A percentile compares a stretch with the other conserved stretches of the same genome.
These are phyloP conservation scores for Achatina immaculata DNA, from an alignment of 1,140 invertebrate species.

Conservation along the genomic window DNA sequence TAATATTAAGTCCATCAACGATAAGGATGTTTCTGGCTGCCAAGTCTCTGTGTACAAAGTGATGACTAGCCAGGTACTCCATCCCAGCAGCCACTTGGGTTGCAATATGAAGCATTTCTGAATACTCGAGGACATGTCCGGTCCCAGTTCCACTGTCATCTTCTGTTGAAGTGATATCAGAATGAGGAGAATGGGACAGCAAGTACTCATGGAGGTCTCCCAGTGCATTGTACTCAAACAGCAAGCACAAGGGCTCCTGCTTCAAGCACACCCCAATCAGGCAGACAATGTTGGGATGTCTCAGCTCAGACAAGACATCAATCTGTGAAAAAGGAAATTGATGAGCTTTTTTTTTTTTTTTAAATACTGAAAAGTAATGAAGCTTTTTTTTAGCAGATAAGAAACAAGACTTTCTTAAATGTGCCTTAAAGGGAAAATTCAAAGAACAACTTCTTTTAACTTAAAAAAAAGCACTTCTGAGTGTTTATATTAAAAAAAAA, in stretches of 20 bases:
- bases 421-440: too few relatives aligned
- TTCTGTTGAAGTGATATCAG: slow-evolving; percentile 71
- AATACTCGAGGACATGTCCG: slow-evolving; percentile 77
- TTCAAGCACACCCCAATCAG: slow-evolving; percentile 91
- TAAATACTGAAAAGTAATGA: too few relatives aligned
- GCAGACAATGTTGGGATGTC: slow-evolving; percentile 96
- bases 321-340: slow-evolving; percentile 30
- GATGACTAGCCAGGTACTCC: slow-evolving; percentile 94
- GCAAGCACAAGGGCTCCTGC: slow-evolving; percentile 93
- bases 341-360: too few relatives aligned
- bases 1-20: slow-evolving; percentile 91
- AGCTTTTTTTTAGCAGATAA: too few relatives aligned
- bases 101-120: slow-evolving; percentile 88
- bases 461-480: too few relatives aligned
- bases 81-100: slow-evolving; percentile 91
- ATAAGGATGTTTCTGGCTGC: slow-evolving; percentile 97
- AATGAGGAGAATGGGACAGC: slow-evolving; percentile 78
- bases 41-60: slow-evolving; percentile 96
- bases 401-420: too few relatives aligned
- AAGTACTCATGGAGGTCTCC: slow-evolving; percentile 72
- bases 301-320: slow-evolving; percentile 87
- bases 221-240: slow-evolving; percentile 89
- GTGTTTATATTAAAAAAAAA: too few relatives aligned
- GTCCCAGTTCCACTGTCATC: slow-evolving; percentile 38
- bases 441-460: too few relatives aligned